phyloP scores from a whole-genome alignment of 2,113 vertebrate species.

The Elaphurus davidianus region DNA sequence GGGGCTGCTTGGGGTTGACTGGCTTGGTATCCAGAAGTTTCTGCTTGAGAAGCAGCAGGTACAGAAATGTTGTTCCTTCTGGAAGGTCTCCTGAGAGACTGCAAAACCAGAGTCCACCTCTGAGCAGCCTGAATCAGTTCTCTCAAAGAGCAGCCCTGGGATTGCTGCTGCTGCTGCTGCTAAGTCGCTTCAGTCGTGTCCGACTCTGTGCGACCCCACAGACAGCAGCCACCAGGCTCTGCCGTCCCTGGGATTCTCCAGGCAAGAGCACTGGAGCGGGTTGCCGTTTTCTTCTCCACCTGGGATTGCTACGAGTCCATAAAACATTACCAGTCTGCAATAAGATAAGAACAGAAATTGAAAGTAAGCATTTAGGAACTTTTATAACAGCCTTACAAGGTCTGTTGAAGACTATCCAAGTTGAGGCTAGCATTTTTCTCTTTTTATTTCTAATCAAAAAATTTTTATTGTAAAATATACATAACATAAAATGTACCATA shows the following conservation, averaged over 20 bases:
- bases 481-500: background rate
- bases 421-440: background rate
- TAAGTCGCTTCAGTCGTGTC: too few relatives aligned
- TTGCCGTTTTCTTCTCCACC: too few relatives aligned
- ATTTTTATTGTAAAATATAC: background rate
- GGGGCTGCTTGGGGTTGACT: background rate
- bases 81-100: background rate
- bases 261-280: too few relatives aligned
- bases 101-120: background rate
- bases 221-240: too few relatives aligned
- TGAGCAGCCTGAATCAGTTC: background rate
- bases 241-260: too few relatives aligned
- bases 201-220: too few relatives aligned
- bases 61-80: background rate
- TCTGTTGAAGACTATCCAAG: background rate
- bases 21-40: background rate
- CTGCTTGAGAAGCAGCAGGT: background rate
- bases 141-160: background rate
- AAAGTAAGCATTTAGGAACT: background rate
- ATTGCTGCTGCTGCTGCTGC: too few relatives aligned
- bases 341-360: background rate
- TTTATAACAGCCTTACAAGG: background rate
- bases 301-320: fast-evolving
- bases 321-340: background rate
- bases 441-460: background rate